Evolutionary conservation across 2,797 vertebrate species (phyloP), one percentile per base, ranked within the genome.

Genomic region (Gymnothorax javanicus): DNA sequence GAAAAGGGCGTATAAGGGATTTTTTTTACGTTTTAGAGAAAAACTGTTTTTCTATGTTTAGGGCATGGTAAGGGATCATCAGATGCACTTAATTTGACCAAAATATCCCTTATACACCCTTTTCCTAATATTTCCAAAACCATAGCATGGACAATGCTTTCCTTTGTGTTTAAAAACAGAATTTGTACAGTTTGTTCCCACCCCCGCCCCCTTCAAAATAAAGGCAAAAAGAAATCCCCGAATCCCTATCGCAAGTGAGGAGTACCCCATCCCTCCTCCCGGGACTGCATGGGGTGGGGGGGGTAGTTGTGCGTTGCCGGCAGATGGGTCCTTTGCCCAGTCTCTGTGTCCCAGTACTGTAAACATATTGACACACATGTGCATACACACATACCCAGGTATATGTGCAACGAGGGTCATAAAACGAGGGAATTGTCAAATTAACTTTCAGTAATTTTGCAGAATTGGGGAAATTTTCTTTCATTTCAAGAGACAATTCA

Each of bases 111-210:
- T 43, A 43, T 43, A 43, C 33, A 43, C 33, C 33, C 33, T 43
- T 43, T 43, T 43, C 33, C 33, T 43, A 43, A 43, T 43, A 43
- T 43, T 43, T 25, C 64, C 64, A 25, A 25, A 25, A 25, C 64
- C 7, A 64, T 64, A 59, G 13, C 58, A 59, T 23, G 25, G 23
- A 69, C 71, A 75, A 13, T 27, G 13, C 71, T 75, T 4, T 15
- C 25, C 43, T 50, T 77, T 50, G 13, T 77, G 12, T 77, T 6
- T 50, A 5, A 77, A 77, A 77, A 4, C 15, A 25, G 50, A 58
- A 83, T 89, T 86, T 91, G 88, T 87, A 73, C 90, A 90, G 89
- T 90, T 90, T 73, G 83, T 82, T 86, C 87, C n/a, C 85, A 7
- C 69, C 86, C 54, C 62, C 17, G 54, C 17, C 56, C 1, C 67